Base-by-base conservation (phyloP, 2,888 invertebrate species). In the Mesorhabditis spiculigera region DNA sequence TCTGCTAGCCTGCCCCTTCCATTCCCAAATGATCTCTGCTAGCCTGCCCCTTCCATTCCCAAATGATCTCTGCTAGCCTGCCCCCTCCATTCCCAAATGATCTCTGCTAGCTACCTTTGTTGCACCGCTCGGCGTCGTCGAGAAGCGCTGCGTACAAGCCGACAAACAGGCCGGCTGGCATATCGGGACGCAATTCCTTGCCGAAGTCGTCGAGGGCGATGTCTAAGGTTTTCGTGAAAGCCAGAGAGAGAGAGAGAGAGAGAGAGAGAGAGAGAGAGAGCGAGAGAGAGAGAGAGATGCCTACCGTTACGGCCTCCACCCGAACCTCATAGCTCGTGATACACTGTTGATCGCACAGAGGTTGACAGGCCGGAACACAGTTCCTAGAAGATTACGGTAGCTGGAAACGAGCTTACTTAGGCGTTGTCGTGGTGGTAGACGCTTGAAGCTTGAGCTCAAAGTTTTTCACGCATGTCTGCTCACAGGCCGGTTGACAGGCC, bases 291-390 rank as follows among this genome's bases (percentile, higher is more conserved):
- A 28, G 28, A 28, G 28, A 28, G 28, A 28, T 28, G 28, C 28
- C 28, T 28, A 28, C 28, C 28, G 28, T 28, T 3, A 28, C 28
- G 28, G 28, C 28, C 28, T 28, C 28, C 28, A 28, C 28, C 3
- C 28, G 28, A 1, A 50, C 58, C 58, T 50, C 10, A 50, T 50
- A 50, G 8, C n/a, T 10, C 5, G 71, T 70, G 58, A 75, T 70
- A 62, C 77, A 77, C 58, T 71, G 69, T 10, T 74, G 71, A 45
- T 73, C 73, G 68, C 77, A 77, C 2, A 68, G 68, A 42, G 77
- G 77, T 43, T 72, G 71, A 66, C 77, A 77, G 13, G 73, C 75
- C 4, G 73, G 74, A 45, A 73, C 73, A 67, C 77, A 77, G 61
- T 70, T 70, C 58, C 68, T 71, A 16, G 67, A 50, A n/a, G 58